Conservation (phyloP, 2,888 invertebrate species). For the Trilocha varians region DNA sequence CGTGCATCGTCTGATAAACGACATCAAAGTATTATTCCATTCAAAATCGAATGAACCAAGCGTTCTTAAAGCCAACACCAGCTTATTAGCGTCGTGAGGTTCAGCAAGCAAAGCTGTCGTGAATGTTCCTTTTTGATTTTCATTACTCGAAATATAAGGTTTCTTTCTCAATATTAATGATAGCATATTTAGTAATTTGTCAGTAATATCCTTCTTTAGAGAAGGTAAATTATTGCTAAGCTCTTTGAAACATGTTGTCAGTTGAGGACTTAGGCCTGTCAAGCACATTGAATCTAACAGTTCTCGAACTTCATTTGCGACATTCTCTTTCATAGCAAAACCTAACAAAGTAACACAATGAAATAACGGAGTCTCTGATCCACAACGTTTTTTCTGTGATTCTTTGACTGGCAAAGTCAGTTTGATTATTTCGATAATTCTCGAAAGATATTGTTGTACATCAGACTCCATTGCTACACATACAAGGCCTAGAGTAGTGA, state of each 20-base stretch:
- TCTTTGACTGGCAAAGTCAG: slow-evolving; percentile 83
- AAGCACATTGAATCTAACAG: slow-evolving; percentile 93
- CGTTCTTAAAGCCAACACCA: slow-evolving; percentile 93
- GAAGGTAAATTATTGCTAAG: slow-evolving; percentile 91
- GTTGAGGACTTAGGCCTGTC: slow-evolving; percentile 89
- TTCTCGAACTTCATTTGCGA: slow-evolving; percentile 84
- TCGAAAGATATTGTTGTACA: slow-evolving; percentile 83
- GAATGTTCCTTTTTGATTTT: slow-evolving; percentile 54
- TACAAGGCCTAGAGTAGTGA: slow-evolving; percentile 92
- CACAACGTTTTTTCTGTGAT: slow-evolving; percentile 81
- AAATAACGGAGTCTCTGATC: slow-evolving; percentile 90
- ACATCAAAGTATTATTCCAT: slow-evolving; percentile 88
- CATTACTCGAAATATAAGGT: slow-evolving; percentile 78
- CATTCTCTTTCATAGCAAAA: slow-evolving; percentile 86
- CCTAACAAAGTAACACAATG: slow-evolving; percentile 95
- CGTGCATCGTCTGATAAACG: slow-evolving; percentile 94
- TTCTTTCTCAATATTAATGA: slow-evolving; percentile 93
- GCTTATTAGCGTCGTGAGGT: slow-evolving; percentile 83
- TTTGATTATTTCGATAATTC: slow-evolving; percentile 89
- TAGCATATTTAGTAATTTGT: slow-evolving; percentile 91
- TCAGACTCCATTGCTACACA: slow-evolving; percentile 90
- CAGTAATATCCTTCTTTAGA: slow-evolving; percentile 91
- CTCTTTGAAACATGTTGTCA: slow-evolving; percentile 93
- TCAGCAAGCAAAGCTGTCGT: slow-evolving; percentile 64
- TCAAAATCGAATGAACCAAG: slow-evolving; percentile 94